These are phyloP conservation scores for Geodia barretti DNA, from an alignment of 37 sponge, comb jelly and placozoan genomes.

Conservation along the genomic window DNA sequence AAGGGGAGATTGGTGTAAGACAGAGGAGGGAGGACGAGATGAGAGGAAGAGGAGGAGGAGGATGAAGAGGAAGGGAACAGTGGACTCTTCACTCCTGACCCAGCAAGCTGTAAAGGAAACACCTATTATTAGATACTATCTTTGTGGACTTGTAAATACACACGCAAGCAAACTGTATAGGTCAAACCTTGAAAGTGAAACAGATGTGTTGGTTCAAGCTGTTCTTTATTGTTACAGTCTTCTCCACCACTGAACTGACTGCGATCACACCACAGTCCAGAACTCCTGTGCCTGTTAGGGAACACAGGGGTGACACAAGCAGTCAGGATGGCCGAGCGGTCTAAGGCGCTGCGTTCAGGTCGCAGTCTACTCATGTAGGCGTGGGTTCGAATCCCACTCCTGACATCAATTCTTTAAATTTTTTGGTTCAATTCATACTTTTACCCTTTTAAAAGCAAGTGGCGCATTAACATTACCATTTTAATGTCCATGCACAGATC, in stretches of 20 bases:
- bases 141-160: not conserved
- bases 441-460: no score
- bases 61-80: no score
- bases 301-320: no score
- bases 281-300: no score
- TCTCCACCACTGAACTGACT: not conserved
- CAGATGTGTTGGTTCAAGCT: constrained; percentile 6
- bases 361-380: no score
- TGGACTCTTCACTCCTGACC: constrained; percentile 2
- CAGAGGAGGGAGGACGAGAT: constrained; percentile 17
- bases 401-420: no score
- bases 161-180: not conserved
- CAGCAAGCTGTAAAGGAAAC: not conserved
- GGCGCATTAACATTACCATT: constrained; percentile 15
- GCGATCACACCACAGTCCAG: constrained; percentile 47
- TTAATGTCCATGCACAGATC: no score
- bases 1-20: constrained; percentile 14
- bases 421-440: no score
- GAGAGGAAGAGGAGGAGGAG: not conserved
- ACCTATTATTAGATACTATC: no score
- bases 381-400: no score
- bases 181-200: constrained; percentile 39
- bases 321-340: no score
- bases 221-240: constrained; percentile 28
- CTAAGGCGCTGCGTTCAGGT: no score